These are phyloP conservation scores for Agelas oroides DNA, from an alignment of 37 sponge, comb jelly and placozoan genomes.

Conservation along the genomic window DNA sequence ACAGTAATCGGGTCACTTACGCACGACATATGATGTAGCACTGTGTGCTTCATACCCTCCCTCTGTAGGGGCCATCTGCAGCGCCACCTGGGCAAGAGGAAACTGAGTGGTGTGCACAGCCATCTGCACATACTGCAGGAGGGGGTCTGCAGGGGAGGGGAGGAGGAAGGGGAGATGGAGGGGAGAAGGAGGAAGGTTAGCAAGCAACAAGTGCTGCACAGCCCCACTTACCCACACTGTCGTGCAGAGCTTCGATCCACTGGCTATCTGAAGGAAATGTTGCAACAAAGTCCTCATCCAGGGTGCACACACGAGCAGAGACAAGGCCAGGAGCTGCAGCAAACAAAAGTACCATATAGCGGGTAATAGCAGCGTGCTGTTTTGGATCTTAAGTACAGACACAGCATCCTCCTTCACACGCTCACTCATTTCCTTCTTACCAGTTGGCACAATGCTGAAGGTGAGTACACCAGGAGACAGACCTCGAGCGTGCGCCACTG, in stretches of 20 bases:
- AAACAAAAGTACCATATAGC: too few species aligned
- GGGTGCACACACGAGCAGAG: conserved; percentile 16
- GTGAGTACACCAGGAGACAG: conserved; percentile 21
- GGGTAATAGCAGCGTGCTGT: too few species aligned
- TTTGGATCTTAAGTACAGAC: neutral
- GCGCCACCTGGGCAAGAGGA: conserved; percentile 33
- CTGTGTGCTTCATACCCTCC: too few species aligned
- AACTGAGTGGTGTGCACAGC: conserved; percentile 17
- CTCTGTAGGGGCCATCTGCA: conserved; percentile 18
- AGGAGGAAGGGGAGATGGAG: neutral
- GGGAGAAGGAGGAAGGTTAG: neutral
- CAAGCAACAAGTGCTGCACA: neutral
- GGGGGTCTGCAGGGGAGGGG: neutral
- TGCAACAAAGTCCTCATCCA: conserved; percentile 17
- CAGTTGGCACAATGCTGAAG: conserved; percentile 41
- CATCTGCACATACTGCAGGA: conserved; percentile 21
- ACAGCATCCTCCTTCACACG: too few species aligned
- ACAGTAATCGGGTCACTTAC: too few species aligned
- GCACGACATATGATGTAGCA: too few species aligned
- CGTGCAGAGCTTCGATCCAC: conserved; percentile 20
- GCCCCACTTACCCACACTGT: conserved; percentile 20
- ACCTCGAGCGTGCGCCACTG: neutral
- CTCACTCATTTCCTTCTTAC: conserved; percentile 1
- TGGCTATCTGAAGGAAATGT: conserved; percentile 15
- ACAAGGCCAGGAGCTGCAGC: conserved; percentile 34